Evolutionary conservation across 2,888 invertebrate genomes (phyloP), one percentile per base, ranked within the genome.

Genomic region (Heteromyza rotundicornis): DNA sequence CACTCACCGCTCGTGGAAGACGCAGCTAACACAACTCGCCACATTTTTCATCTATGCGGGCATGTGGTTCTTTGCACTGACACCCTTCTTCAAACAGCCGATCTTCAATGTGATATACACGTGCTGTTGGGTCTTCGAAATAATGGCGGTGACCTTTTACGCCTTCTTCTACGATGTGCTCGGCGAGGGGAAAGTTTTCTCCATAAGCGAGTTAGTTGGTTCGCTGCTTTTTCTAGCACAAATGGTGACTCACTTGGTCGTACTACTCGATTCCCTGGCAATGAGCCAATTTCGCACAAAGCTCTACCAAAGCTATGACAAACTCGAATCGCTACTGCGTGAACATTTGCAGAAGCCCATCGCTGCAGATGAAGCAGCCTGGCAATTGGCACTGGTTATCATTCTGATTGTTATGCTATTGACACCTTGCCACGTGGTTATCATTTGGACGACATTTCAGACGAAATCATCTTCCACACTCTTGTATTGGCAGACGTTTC

Each of bases 221-320:
- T 51, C 51, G 2, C 8, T 71, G 8, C 59, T 72, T 0, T 73
- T 73, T 62, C 20, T 72, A 3, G 62, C 69, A 1, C 67, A 72
- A 60, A 66, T 70, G 2, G 10, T 70, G 1, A 66, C 74, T 2
- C 75, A 77, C 65, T 50, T 75, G 8, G 60, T 69, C 0, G 65
- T 70, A 1, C 55, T 77, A 5, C 8, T 68, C 2, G 75, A 79
- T 61, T 65, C 75, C 0, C 69, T 67, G 47, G 22, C 49, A 2
- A 73, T 69, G 36, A 59, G 63, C 2, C 1, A 60, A 1, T 55
- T 68, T 17, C 65, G 66, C 17, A 20, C 47, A 10, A 8, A 54
- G n/a, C 57, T 76, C 8, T 47, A 64, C 2, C 47, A 68, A 24
- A 67, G 62, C 27, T 63, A 69, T 7, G 50, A 32, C 2, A 51